These are phyloP conservation scores for Iguana delicatissima DNA, from an alignment of 2,797 vertebrate genomes.

Conservation along the genomic window DNA sequence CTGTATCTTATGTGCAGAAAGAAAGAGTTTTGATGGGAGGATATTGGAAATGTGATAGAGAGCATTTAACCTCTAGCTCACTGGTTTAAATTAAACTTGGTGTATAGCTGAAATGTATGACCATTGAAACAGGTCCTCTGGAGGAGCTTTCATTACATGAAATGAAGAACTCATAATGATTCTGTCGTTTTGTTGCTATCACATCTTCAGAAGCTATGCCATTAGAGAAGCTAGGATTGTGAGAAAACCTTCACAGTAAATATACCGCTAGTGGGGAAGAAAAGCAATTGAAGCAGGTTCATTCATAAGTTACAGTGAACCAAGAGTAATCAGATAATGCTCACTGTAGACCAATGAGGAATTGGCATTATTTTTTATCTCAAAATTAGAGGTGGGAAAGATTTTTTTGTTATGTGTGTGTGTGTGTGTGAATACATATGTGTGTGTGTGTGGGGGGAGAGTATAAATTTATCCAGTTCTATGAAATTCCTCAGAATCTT, in stretches of 20 bases:
- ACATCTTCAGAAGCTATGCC: background rate
- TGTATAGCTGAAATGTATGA: background rate
- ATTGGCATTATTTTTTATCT: too few relatives aligned
- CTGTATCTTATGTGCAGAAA: background rate
- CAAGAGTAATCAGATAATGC: background rate
- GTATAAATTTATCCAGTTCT: too few relatives aligned
- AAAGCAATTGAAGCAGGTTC: background rate
- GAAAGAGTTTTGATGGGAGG: background rate
- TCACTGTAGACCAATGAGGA: background rate
- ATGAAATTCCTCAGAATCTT: too few relatives aligned
- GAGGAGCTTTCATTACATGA: background rate
- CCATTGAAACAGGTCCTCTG: background rate
- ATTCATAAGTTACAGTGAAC: background rate
- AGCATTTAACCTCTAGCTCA: conserved; percentile 8
- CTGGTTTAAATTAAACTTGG: background rate
- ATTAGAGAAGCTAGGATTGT: background rate
- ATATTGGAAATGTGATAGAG: background rate
- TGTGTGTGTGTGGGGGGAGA: too few relatives aligned
- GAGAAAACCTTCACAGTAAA: background rate
- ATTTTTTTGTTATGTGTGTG: too few relatives aligned
- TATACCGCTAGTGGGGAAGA: background rate
- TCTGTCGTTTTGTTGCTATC: background rate
- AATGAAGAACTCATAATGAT: background rate
- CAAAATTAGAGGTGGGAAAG: too few relatives aligned
- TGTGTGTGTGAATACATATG: too few relatives aligned